Evolutionary conservation across 2,797 vertebrate genomes (phyloP), one percentile per base, ranked within the genome.

Genomic region (Diplodus puntazzo): DNA sequence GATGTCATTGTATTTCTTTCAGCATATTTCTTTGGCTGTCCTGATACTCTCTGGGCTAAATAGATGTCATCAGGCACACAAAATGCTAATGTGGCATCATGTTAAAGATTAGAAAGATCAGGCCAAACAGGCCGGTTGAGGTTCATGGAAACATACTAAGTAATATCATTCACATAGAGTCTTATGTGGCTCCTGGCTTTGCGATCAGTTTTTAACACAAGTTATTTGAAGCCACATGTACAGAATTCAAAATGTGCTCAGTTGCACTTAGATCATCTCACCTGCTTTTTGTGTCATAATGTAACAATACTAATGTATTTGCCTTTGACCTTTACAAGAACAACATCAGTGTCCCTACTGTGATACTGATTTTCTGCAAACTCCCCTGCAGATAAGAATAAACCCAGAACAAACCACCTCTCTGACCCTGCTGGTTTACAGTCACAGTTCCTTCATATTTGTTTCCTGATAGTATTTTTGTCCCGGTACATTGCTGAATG

Each of bases 401-500:
- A 82, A 63, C 55, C 48, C 75, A 80, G 57, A 83, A 57, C 66
- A 76, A 76, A 76, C 43, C 11, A 4, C 66, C 14, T 21, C 13
- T 39, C 18, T 70, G 21, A 9, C 10, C 0, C 16, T 25, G 18
- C 34, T 63, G 42, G 6, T 52, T 75, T 25, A 61, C 25, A 0
- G 0, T 57, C 58, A 48, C 61, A 18, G 17, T 27, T 10, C 25
- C 34, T 10, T 58, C 3, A 16, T 66, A 34, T 81, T 80, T 87
- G 52, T 68, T 65, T 11, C 39, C 57, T 66, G 68, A 77, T 75
- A 42, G 18, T 12, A 34, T 21, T 75, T 60, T 39, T 54, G 9
- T 76, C 50, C 55, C 49, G 3, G 4, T 12, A 27, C 52, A 20
- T n/a, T 49, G 20, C 73, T 81, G 54, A 67, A 43, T 60, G 27